Percentiles rank a stretch among this genome's conserved stretches.
Evolutionary conservation across 2,113 vertebrate genomes (phyloP).

Genomic region (Gavia stellata): DNA sequence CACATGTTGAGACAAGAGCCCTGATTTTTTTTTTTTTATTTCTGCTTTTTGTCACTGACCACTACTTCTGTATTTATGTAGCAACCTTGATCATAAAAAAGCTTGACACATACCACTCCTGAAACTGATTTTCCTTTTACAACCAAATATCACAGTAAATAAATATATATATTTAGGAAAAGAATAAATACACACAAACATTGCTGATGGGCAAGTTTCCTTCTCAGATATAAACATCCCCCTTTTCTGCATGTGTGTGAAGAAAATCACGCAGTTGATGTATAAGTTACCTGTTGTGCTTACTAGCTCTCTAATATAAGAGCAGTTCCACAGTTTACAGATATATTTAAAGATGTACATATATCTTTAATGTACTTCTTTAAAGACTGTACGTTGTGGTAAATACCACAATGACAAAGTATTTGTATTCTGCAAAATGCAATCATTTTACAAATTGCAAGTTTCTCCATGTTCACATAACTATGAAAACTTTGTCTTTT

Average conservation of each 20-base stretch:
- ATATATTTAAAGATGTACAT: not conserved
- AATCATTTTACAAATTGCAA: not conserved
- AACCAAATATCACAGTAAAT: not conserved
- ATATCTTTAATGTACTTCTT: not conserved
- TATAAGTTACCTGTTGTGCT: not conserved
- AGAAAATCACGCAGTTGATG: not conserved
- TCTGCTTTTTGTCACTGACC: not conserved
- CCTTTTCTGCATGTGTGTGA: not conserved
- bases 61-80: not conserved
- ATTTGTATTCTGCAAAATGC: not conserved
- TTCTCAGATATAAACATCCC: not conserved
- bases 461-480: rapidly evolving
- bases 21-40: not conserved
- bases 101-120: rapidly evolving
- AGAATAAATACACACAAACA: not conserved
- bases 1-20: not conserved
- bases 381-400: not conserved
- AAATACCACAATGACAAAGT: not conserved
- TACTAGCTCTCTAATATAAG: not conserved
- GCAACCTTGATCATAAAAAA: no score
- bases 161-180: not conserved
- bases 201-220: not conserved
- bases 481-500: no score
- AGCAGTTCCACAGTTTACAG: not conserved
- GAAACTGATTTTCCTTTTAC: not conserved